phyloP scores from a whole-genome alignment of 2,888 invertebrate species.

The Troides helena region DNA sequence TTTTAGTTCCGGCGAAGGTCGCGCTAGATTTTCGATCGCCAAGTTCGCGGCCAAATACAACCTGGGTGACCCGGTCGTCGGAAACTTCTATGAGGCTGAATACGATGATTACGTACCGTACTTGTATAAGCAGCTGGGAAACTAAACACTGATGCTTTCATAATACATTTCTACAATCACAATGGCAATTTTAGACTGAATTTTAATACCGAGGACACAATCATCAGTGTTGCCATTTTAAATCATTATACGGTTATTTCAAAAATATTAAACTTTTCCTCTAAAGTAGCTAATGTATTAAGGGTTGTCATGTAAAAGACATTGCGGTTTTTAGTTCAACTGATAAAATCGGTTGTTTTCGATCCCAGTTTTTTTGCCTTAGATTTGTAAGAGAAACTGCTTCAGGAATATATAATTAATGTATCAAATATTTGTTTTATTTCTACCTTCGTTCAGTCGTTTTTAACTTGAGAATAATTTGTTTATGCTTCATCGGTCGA shows the following conservation, averaged over 20 bases:
- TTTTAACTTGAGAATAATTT: not conserved
- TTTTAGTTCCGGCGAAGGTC: slow-evolving; percentile 65
- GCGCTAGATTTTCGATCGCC: slow-evolving; percentile 63
- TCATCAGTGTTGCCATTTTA: not conserved
- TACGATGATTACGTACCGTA: slow-evolving; percentile 89
- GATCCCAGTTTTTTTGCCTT: slow-evolving; percentile 4
- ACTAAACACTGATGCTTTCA: slow-evolving; percentile 37
- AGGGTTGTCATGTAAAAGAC: slow-evolving; percentile 1
- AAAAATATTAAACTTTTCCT: slow-evolving; percentile 1
- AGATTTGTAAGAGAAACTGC: slow-evolving; percentile 21
- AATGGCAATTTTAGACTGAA: slow-evolving; percentile 11
- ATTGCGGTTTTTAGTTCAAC: slow-evolving; percentile 6
- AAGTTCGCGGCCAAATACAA: slow-evolving; percentile 87
- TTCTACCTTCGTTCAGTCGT: not conserved
- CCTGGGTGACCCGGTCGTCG: slow-evolving; percentile 87
- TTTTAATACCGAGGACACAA: slow-evolving; percentile 1
- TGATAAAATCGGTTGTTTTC: slow-evolving; percentile 22
- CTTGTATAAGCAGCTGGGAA: slow-evolving; percentile 70
- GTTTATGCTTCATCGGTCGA: not conserved
- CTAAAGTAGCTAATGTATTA: not conserved
- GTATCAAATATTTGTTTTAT: slow-evolving; percentile 8
- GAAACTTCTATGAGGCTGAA: slow-evolving; percentile 89
- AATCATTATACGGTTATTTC: not conserved
- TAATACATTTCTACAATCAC: not conserved
- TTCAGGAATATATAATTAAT: slow-evolving; percentile 6